Evolutionary conservation across 2,888 invertebrate genomes (phyloP), one percentile per base, ranked within the genome.

Genomic region (Pardosa pseudoannulata): DNA sequence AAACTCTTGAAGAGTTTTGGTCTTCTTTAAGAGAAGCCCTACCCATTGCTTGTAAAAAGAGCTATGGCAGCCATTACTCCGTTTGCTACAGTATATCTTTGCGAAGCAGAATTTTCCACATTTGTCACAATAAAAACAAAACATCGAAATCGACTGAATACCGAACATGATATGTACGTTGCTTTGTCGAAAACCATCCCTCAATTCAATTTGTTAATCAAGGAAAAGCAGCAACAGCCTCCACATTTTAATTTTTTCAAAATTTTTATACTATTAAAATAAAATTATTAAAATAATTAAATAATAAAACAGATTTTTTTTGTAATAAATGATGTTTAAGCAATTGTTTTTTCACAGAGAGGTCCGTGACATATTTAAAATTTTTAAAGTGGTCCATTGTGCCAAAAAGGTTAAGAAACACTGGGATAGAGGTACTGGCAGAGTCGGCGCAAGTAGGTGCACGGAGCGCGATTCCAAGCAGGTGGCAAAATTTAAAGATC

Each of bases 321-420:
- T 46, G 46, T 46, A 46, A 46, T 46, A 46, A 46, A 46, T 46
- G 46, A 46, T 46, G 46, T 46, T 46, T 46, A 46, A 46, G 46
- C 46, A 46, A 46, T 46, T 46, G 5, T 46, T 46, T 46, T 46
- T 46, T 46, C 46, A 46, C 46, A 46, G 46, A 50, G 62, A 27
- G 62, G 28, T 62, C 62, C 27, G 62, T 62, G 27, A 62, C 62
- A 62, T 62, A 62, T 62, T 62, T 62, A 62, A 62, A 62, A 62
- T 62, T 62, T 62, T 62, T 62, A 73, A 73, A 75, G 75, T 75
- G 76, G 76, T 76, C 67, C 67, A 76, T 76, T 76, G 76, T 76
- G 76, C 76, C 76, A 76, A 76, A 76, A 76, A 76, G 76, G 76
- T 76, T 76, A 76, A 76, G 28, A 76, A 76, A 65, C 76, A 65